These are phyloP conservation scores for Cheilosia variabilis DNA, from an alignment of 2,888 invertebrate species.

Conservation along the genomic window DNA sequence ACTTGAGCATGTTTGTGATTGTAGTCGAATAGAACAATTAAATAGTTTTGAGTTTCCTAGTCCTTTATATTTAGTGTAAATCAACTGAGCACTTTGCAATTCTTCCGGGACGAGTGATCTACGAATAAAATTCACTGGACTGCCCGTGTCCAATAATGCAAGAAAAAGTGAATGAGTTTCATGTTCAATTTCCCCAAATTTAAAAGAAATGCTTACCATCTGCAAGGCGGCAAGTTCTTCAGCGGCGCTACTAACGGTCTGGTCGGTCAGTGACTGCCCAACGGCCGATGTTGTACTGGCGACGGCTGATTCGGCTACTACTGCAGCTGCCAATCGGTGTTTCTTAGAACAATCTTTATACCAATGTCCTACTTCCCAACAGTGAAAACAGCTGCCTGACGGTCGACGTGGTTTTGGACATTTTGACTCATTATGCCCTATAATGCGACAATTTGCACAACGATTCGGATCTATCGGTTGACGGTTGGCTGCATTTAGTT, in stretches of 20 bases:
- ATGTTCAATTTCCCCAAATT: not conserved
- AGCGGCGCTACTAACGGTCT: not conserved
- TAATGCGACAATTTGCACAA: conserved; percentile 15
- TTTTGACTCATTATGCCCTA: conserved; percentile 23
- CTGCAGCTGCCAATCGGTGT: conserved; percentile 14
- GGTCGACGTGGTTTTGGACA: conserved; percentile 19
- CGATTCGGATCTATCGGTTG: conserved; percentile 20
- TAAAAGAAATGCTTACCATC: conserved; percentile 36
- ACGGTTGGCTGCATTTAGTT: too few species aligned
- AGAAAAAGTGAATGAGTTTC: not conserved
- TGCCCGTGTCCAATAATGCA: conserved; percentile 39
- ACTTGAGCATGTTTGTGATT: conserved; percentile 20
- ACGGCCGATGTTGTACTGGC: not conserved
- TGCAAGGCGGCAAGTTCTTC: not conserved
- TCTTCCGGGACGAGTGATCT: conserved; percentile 31
- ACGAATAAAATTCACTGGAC: conserved; percentile 39
- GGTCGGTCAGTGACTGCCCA: not conserved
- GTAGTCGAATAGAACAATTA: conserved; percentile 24
- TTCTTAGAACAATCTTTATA: conserved; percentile 24
- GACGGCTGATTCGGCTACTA: not conserved
- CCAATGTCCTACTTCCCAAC: conserved; percentile 20
- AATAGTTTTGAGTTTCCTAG: conserved; percentile 27
- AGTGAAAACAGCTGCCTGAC: conserved; percentile 28
- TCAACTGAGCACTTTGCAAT: conserved; percentile 8
- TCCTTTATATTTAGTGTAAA: conserved; percentile 16